Evolutionary conservation across 2,888 invertebrate genomes (phyloP), one percentile per base, ranked within the genome.

Genomic region (Andricus curvator): DNA sequence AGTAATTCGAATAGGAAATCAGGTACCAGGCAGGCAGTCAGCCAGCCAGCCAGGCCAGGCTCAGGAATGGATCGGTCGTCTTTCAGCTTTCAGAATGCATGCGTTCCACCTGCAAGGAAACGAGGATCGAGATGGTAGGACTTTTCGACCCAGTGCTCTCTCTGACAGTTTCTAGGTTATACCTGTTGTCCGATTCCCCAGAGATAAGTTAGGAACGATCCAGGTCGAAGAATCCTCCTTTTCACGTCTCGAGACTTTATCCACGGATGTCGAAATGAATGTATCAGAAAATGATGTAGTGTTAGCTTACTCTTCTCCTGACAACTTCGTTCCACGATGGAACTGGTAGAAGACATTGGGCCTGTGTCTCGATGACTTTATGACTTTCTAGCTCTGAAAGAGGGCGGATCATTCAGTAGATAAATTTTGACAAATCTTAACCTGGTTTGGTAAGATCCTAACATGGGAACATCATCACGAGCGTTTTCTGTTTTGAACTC

Each of bases 121-220:
- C 25, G 44, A 48, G 70, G 70, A 74, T 56, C 70, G 51, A 74
- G 68, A 68, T 22, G 15, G 70, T 51, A 29, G n/a, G 29, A 29
- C 41, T 68, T 68, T 44, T 51, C 51, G 20, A 74, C 70, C 51
- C 48, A 17, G 25, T 74, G 33, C n/a, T 68, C 22, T 25, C 68
- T 74, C 33, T 74, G 51, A 70, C 48, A 74, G 51, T 33, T 56
- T 74, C 20, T 74, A 33, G 74, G 74, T 56, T 74, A 74, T 56
- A 74, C 74, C 33, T 74, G 74, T 56, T 56, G 29, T 33, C 77
- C 60, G 74, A 56, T 67, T 25, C 60, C 62, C 48, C 25, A 37
- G n/a, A 51, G 25, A 81, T 41, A 64, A 67, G 44, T 70, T 60
- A 41, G 79, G 77, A 74, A 81, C 76, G 77, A 81, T 64, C 70